Conservation (phyloP, 2,113 vertebrate genomes). For the Scomber colias region DNA sequence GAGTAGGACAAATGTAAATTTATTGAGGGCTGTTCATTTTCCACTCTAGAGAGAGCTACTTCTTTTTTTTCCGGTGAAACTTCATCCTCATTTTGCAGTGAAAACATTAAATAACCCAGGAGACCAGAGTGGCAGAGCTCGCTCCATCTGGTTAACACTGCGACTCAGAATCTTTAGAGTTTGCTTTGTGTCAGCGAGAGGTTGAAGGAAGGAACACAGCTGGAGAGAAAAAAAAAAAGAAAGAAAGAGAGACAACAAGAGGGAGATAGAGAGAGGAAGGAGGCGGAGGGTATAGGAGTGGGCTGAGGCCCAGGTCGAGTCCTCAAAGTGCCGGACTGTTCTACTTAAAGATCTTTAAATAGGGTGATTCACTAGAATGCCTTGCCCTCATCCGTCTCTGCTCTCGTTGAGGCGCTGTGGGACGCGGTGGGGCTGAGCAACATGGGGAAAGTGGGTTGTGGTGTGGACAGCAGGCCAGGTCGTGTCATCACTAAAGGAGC, state of each 20-base stretch:
- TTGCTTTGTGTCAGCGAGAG: constrained; percentile 35
- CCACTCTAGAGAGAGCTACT: constrained; percentile 26
- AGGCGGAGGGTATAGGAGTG: constrained; percentile 16
- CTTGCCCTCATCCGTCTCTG: constrained; percentile 68
- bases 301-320: constrained; percentile 62
- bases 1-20: constrained; percentile 45
- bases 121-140: neutral
- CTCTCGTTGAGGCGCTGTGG: constrained; percentile 52
- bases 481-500: constrained; percentile 17
- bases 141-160: constrained; percentile 26
- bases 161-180: constrained; percentile 32
- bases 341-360: constrained; percentile 84
- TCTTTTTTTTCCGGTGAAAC: neutral
- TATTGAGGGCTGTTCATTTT: constrained; percentile 57
- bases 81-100: neutral
- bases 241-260: constrained; percentile 28
- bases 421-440: constrained; percentile 47
- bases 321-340: constrained; percentile 76
- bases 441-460: constrained; percentile 63
- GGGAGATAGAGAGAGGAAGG: constrained; percentile 36
- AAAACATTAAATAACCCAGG: constrained; percentile 44
- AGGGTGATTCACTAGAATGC: constrained; percentile 72
- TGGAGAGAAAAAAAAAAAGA: constrained; percentile 25
- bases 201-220: constrained; percentile 31
- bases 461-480: constrained; percentile 31